phyloP scores from a whole-genome alignment of 2,888 invertebrate genomes.

The Ochropleura plecta region DNA sequence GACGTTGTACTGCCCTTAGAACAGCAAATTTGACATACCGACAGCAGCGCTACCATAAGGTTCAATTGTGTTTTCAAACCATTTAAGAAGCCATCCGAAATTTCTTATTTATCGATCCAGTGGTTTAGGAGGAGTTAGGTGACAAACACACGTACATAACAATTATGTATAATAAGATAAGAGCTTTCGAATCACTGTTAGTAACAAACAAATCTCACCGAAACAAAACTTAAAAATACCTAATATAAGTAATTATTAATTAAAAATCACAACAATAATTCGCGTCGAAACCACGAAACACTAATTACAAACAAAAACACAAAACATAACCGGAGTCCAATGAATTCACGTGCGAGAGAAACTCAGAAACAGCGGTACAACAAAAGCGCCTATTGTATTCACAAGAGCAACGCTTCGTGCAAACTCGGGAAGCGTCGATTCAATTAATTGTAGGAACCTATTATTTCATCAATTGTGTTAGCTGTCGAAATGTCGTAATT shows the following conservation, averaged over 20 bases:
- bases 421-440: conserved; percentile 54
- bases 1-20: no score
- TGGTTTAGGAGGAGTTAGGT: no score
- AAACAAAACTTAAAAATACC: background rate
- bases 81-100: no score
- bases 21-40: no score
- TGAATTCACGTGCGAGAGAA: conserved; percentile 32
- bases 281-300: conserved; percentile 1
- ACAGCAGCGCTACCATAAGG: no score
- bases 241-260: background rate
- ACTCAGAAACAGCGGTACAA: conserved; percentile 40
- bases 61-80: no score
- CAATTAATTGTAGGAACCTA: conserved; percentile 57
- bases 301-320: conserved; percentile 29
- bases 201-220: background rate
- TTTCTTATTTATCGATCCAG: no score
- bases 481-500: conserved; percentile 45
- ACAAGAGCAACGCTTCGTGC: conserved; percentile 51
- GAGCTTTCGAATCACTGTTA: background rate
- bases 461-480: conserved; percentile 55
- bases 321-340: conserved; percentile 37
- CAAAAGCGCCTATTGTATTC: conserved; percentile 55
- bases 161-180: background rate
- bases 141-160: no score
- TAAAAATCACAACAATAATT: conserved; percentile 3